Conservation (phyloP, 2,888 invertebrate genomes). For the Napeogenes inachia region DNA sequence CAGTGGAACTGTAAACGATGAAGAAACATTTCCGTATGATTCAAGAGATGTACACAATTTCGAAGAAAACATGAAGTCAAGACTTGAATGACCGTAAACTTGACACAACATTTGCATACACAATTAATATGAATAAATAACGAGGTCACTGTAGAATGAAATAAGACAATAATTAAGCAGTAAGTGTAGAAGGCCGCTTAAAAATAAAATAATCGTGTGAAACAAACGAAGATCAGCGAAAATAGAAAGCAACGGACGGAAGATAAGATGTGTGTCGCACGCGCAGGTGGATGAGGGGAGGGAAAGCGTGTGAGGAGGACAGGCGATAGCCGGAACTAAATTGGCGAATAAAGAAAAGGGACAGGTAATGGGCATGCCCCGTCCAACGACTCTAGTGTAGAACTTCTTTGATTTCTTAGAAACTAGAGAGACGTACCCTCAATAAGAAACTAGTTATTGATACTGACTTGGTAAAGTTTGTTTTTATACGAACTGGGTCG, state of each 20-base stretch:
- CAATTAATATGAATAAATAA: neutral
- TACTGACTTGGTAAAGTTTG: constrained; percentile 31
- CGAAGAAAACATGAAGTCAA: constrained; percentile 33
- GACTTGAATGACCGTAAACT: constrained; percentile 45
- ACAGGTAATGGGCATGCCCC: constrained; percentile 50
- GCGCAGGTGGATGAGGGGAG: constrained; percentile 58
- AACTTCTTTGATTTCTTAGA: constrained; percentile 61
- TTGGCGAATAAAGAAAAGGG: constrained; percentile 59
- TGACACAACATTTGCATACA: constrained; percentile 36
- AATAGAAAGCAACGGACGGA: constrained; percentile 74
- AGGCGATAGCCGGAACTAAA: constrained; percentile 48
- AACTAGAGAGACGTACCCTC: constrained; percentile 55
- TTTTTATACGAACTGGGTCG: constrained; percentile 22
- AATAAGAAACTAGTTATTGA: constrained; percentile 47
- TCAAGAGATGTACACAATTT: constrained; percentile 39
- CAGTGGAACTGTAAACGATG: no score
- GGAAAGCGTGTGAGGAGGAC: constrained; percentile 52
- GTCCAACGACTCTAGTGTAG: constrained; percentile 58
- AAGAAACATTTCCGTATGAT: no score
- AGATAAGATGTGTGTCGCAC: constrained; percentile 67
- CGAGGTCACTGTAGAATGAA: constrained; percentile 7
- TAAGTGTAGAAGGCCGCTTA: constrained; percentile 17
- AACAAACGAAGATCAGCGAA: constrained; percentile 59
- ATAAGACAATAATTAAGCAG: constrained; percentile 19
- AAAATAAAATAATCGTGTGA: constrained; percentile 31